Evolutionary conservation across 2,888 invertebrate genomes (phyloP).

Genomic region (Thera britannica): DNA sequence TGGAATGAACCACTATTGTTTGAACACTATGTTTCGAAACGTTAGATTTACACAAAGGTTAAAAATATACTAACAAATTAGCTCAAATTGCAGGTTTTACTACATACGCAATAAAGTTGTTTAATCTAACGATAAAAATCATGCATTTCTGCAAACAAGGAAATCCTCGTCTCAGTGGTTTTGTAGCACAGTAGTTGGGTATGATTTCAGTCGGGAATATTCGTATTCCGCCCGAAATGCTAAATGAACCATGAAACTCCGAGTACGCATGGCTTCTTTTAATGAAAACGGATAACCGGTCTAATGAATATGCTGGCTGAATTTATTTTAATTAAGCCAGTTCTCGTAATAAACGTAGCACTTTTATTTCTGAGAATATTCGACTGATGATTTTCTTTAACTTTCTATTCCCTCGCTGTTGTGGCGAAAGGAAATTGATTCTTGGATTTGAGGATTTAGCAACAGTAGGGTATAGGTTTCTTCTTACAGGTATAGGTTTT

Average conservation of each 20-base stretch:
- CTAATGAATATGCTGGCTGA: conserved; percentile 30
- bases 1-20: too few relatives aligned
- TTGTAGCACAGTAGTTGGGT: conserved; percentile 29
- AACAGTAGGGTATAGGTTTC: too few relatives aligned
- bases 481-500: too few relatives aligned
- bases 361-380: not conserved
- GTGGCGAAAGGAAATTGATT: too few relatives aligned
- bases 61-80: too few relatives aligned
- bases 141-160: conserved; percentile 9
- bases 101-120: not conserved
- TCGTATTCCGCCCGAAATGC: conserved; percentile 38
- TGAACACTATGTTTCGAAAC: too few relatives aligned
- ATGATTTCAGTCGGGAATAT: conserved; percentile 34
- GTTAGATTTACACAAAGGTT: too few relatives aligned
- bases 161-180: conserved; percentile 23
- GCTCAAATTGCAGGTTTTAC: too few relatives aligned
- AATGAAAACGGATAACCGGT: conserved; percentile 38
- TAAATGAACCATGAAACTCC: conserved; percentile 41
- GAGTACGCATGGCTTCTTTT: conserved; percentile 38
- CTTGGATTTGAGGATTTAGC: too few relatives aligned
- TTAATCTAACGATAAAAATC: not conserved
- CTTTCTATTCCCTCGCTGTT: not conserved
- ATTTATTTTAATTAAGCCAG: conserved; percentile 15
- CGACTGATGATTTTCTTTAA: not conserved
- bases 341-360: not conserved